phyloP scores from a whole-genome alignment of 2,113 vertebrate species.

The Colossoma macropomum region DNA sequence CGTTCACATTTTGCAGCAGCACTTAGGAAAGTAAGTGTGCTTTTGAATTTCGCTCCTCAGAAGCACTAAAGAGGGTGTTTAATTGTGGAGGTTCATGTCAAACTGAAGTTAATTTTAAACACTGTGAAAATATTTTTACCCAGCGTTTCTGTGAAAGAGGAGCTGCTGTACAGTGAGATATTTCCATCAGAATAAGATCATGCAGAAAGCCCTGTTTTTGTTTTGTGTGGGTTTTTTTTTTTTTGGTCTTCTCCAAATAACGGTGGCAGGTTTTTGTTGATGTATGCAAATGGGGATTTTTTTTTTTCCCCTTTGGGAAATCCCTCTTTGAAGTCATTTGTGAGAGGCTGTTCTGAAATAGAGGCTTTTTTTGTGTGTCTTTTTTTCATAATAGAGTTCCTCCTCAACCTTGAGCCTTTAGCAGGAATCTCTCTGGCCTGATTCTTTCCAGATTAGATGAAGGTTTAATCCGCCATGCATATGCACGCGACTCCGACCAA shows the following conservation, averaged over 20 bases:
- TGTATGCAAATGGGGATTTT: conserved; percentile 71
- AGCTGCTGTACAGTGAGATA: background rate
- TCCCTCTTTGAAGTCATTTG: conserved; percentile 72
- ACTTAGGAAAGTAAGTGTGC: too few species aligned
- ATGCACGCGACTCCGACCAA: conserved; percentile 45
- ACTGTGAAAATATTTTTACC: too few species aligned
- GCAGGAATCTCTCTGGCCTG: conserved; percentile 67
- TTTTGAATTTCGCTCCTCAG: too few species aligned
- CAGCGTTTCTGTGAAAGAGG: background rate
- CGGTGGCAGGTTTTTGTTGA: conserved; percentile 70
- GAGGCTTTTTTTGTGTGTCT: conserved; percentile 63
- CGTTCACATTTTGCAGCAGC: too few species aligned
- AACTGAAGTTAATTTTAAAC: background rate
- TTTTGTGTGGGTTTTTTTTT: background rate
- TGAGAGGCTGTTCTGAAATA: conserved; percentile 53
- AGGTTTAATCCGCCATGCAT: conserved; percentile 71
- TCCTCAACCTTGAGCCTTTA: conserved; percentile 72
- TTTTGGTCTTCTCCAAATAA: conserved; percentile 66
- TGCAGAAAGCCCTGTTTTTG: too few species aligned
- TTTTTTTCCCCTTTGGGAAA: conserved; percentile 64
- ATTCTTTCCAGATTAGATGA: conserved; percentile 76
- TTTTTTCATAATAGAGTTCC: conserved; percentile 63
- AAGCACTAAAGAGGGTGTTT: too few species aligned
- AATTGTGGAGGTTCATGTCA: too few species aligned
- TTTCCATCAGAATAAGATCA: too few species aligned